phyloP scores from a whole-genome alignment of 2,797 vertebrate species.

The Argya squamiceps region DNA sequence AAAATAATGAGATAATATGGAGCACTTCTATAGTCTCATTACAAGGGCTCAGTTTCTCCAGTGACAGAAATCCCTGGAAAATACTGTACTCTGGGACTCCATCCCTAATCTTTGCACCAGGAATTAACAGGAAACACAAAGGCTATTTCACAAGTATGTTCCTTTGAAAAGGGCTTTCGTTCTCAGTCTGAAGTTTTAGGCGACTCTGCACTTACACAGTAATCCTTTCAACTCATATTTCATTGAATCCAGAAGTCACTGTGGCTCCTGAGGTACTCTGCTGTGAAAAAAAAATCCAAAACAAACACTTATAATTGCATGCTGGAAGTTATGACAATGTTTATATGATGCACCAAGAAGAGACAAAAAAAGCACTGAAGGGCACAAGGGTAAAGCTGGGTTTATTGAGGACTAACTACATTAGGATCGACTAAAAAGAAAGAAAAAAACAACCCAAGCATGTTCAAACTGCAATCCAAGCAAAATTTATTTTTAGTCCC shows the following conservation, averaged over 20 bases:
- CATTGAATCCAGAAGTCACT: conserved; percentile 36
- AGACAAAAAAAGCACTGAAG: conserved; percentile 42
- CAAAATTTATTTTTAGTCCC: conserved; percentile 34
- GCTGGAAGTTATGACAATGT: conserved; percentile 27
- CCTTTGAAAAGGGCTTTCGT: conserved; percentile 41
- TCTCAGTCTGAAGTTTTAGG: conserved; percentile 14
- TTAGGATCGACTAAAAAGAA: conserved; percentile 23
- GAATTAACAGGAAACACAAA: conserved; percentile 21
- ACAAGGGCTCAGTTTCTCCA: neutral
- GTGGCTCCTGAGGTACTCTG: conserved; percentile 31
- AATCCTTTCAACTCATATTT: conserved; percentile 46
- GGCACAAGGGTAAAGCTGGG: conserved; percentile 4
- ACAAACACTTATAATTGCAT: conserved; percentile 23
- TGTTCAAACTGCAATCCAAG: conserved; percentile 23
- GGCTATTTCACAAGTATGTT: neutral
- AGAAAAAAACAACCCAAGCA: neutral
- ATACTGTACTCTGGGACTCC: neutral
- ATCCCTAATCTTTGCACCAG: conserved; percentile 2
- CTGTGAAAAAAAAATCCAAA: neutral
- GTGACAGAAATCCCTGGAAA: conserved; percentile 34
- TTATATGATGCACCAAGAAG: neutral
- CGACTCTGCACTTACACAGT: neutral
- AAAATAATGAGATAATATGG: conserved; percentile 66
- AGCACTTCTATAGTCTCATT: conserved; percentile 34
- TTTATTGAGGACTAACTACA: conserved; percentile 33